A percentile compares a stretch with the other conserved stretches of the same genome.
Conservation (phyloP, 1,140 invertebrate genomes). For the Lordiphosa clarofinis region DNA sequence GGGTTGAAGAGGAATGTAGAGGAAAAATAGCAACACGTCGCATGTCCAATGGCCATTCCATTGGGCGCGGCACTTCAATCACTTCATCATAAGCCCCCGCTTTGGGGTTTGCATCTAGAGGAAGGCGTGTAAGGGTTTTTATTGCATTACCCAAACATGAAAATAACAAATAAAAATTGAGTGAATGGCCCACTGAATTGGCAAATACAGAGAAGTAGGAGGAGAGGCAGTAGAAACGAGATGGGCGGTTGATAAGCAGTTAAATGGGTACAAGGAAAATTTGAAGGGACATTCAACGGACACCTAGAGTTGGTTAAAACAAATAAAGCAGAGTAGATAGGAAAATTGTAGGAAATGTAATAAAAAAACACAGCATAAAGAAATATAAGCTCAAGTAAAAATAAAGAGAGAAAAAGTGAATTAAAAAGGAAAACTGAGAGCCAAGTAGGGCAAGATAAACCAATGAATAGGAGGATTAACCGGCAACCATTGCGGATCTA, state of each 20-base stretch:
- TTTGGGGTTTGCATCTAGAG: conserved; percentile 7
- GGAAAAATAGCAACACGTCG: conserved; percentile 65
- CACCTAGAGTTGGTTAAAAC: no score
- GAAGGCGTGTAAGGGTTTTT: conserved; percentile 1
- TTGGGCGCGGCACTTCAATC: conserved; percentile 61
- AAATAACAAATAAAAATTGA: conserved; percentile 72
- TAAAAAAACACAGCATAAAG: no score
- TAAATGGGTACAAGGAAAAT: conserved; percentile 12
- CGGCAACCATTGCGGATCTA: no score
- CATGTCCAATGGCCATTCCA: conserved; percentile 61
- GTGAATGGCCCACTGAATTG: conserved; percentile 46
- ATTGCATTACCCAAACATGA: conserved; percentile 48
- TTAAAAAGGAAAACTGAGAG: no score
- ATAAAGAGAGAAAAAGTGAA: no score
- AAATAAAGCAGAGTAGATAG: no score
- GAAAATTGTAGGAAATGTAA: no score
- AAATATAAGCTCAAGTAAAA: no score
- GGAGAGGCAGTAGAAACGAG: neutral
- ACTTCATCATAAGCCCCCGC: conserved; percentile 60
- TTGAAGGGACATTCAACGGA: no score
- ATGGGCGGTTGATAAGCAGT: neutral
- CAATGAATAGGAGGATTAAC: no score
- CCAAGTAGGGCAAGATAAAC: no score
- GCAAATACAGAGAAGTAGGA: neutral
- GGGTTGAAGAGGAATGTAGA: neutral